These are phyloP conservation scores for Apodemus sylvaticus DNA, from an alignment of 2,113 vertebrate species.

Conservation along the genomic window DNA sequence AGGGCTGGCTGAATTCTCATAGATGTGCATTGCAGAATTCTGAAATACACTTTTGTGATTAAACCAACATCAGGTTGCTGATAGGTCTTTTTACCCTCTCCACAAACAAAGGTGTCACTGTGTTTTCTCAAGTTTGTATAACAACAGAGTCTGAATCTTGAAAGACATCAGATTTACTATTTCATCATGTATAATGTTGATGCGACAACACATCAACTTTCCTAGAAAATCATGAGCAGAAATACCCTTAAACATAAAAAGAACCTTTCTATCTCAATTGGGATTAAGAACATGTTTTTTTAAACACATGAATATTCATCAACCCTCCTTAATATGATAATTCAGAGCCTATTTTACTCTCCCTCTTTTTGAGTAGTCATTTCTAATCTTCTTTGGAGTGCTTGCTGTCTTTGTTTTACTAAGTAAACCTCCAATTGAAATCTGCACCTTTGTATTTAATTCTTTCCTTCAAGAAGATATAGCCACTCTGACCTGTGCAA, in stretches of 20 bases:
- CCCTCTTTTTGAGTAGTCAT: too few species aligned
- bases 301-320: not conserved
- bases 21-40: not conserved
- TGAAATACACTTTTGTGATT: not conserved
- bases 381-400: not conserved
- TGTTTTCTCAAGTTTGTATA: not conserved
- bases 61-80: not conserved
- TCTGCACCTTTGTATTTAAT: not conserved
- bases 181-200: not conserved
- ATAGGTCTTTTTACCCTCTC: not conserved
- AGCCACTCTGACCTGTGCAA: too few species aligned
- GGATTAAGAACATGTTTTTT: not conserved
- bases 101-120: not conserved
- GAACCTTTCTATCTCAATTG: not conserved
- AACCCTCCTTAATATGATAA: not conserved
- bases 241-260: not conserved
- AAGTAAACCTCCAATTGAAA: not conserved
- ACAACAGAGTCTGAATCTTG: not conserved
- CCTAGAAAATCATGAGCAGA: not conserved
- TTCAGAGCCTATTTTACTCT: fast-evolving
- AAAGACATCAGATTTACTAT: not conserved
- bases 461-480: not conserved
- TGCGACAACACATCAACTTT: not conserved
- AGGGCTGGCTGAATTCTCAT: not conserved
- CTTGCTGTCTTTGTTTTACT: not conserved